phyloP scores from a whole-genome alignment of 1,140 invertebrate genomes.

The Hestina assimilis region DNA sequence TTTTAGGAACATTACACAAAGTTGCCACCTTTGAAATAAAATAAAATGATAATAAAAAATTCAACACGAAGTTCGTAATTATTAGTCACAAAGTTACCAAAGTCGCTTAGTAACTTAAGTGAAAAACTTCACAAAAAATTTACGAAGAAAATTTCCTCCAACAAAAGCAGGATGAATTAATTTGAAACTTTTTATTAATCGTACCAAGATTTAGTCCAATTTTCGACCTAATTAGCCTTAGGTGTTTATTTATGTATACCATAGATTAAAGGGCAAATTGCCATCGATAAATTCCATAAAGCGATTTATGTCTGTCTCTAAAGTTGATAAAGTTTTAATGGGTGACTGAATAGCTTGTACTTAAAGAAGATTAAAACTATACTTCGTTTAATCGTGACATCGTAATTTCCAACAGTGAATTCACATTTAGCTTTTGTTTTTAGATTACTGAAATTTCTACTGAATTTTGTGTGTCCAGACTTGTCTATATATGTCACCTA shows the following conservation, averaged over 20 bases:
- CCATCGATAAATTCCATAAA: conserved; percentile 15
- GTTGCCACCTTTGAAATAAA: too few relatives aligned
- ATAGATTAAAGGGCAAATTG: conserved; percentile 7
- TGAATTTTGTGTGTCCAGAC: too few relatives aligned
- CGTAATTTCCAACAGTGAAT: neutral
- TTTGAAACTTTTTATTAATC: conserved; percentile 25
- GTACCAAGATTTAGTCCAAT: conserved; percentile 20
- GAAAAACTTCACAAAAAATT: conserved; percentile 17
- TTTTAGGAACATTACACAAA: too few relatives aligned
- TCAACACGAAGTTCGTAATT: conserved; percentile 7
- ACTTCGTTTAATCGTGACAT: conserved; percentile 21
- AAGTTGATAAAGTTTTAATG: conserved; percentile 24
- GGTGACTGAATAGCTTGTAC: conserved; percentile 20
- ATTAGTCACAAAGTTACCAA: conserved; percentile 14
- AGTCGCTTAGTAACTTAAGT: conserved; percentile 23
- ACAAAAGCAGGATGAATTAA: conserved; percentile 17
- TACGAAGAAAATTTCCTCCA: conserved; percentile 3
- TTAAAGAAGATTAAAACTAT: conserved; percentile 27
- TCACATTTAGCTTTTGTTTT: neutral
- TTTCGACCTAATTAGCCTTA: conserved; percentile 22
- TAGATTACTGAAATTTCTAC: too few relatives aligned
- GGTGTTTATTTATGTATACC: conserved; percentile 22
- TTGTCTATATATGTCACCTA: too few relatives aligned
- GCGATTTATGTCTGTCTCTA: conserved; percentile 27
- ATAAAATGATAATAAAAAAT: neutral